Evolutionary conservation across 2,888 invertebrate genomes (phyloP).

Genomic region (Apeira syringaria): DNA sequence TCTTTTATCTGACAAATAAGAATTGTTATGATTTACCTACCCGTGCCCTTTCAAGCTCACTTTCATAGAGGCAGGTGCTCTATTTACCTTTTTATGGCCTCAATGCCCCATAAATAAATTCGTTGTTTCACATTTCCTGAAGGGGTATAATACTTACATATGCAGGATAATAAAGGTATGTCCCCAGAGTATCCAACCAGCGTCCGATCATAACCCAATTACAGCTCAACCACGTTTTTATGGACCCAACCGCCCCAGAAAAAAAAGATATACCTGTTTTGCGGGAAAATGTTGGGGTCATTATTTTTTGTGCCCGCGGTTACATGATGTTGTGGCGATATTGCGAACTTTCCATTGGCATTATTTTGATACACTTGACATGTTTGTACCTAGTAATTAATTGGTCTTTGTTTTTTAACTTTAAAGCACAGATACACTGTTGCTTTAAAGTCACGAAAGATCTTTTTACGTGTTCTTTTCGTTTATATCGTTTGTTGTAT

Average conservation of each 20-base stretch:
- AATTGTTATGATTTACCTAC: too few species aligned
- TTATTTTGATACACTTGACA: background rate
- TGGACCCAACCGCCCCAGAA: slow-evolving; percentile 45
- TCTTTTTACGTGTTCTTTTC: too few species aligned
- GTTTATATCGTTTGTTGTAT: too few species aligned
- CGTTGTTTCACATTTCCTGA: slow-evolving; percentile 22
- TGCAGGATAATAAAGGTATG: slow-evolving; percentile 48
- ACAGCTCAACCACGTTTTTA: slow-evolving; percentile 60
- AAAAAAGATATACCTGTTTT: slow-evolving; percentile 37
- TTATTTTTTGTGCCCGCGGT: slow-evolving; percentile 16
- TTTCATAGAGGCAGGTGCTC: too few species aligned
- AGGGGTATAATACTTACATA: slow-evolving; percentile 28
- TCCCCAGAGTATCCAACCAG: slow-evolving; percentile 41
- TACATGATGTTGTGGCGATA: slow-evolving; percentile 9
- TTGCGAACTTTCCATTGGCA: background rate
- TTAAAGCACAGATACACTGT: too few species aligned
- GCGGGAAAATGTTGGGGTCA: slow-evolving; percentile 19
- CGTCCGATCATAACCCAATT: slow-evolving; percentile 64
- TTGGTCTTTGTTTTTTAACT: too few species aligned
- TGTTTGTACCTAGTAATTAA: too few species aligned
- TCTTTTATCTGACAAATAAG: too few species aligned
- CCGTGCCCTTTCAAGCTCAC: too few species aligned
- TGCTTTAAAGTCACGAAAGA: too few species aligned
- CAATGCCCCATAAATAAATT: slow-evolving; percentile 5
- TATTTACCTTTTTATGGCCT: background rate